Conservation (phyloP, 2,113 vertebrate species). For the Mormoops blainvillei region DNA sequence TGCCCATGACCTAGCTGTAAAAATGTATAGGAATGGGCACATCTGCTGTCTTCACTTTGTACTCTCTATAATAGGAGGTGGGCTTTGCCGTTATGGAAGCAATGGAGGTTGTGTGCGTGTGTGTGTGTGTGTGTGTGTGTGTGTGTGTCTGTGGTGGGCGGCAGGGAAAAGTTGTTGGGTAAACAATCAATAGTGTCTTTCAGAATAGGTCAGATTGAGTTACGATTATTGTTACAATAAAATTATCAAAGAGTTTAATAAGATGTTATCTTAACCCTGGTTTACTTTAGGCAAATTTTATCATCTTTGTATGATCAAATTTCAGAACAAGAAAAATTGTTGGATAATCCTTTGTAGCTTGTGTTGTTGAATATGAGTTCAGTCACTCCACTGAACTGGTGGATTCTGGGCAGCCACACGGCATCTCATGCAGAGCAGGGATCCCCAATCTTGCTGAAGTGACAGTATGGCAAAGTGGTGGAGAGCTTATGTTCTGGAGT, state of each 20-base stretch:
- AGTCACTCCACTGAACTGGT: not conserved
- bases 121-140: not conserved
- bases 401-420: not conserved
- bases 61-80: not conserved
- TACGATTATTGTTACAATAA: slow-evolving; percentile 14
- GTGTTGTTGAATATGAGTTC: not conserved
- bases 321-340: not conserved
- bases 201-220: not conserved
- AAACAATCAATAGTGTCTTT: not conserved
- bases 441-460: not conserved
- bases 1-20: not conserved
- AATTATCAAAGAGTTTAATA: not conserved
- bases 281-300: not conserved
- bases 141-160: not conserved
- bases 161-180: not conserved
- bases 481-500: not conserved
- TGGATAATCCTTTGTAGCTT: not conserved
- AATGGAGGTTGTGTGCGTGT: not conserved
- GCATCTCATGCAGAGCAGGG: not conserved
- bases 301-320: not conserved
- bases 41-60: not conserved
- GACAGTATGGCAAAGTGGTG: not conserved
- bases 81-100: not conserved
- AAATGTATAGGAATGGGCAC: not conserved
- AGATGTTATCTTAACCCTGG: not conserved